Base-by-base conservation (phyloP, 2,888 invertebrate genomes). In the Ochropacha duplaris region DNA sequence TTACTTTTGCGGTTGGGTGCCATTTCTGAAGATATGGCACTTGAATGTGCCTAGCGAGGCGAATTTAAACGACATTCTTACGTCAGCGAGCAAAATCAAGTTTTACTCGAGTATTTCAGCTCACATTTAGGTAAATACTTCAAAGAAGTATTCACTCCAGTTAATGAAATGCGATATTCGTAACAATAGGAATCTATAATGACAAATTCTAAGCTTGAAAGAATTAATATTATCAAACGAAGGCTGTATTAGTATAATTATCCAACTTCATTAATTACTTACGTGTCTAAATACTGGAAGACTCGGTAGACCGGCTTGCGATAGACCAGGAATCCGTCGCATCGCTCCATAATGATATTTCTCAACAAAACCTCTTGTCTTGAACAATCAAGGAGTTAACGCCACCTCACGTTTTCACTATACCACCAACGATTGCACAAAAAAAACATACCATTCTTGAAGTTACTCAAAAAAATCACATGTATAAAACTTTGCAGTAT, bases 211-310 rank as follows among this genome's bases (percentile, higher is more conserved):
- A 9, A 28, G 9, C 28, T 8, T 28, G 28, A 9, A 28, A 24
- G 24, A 24, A 24, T n/a, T n/a, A n/a, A n/a, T n/a, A 6, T 9
- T 28, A 1, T 28, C 2, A 28, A 9, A 9, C 28, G 9, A 8
- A 28, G 28, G 28, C 0, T 28, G 28, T 28, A 28, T 31, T 12
- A 12, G 31, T 6, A 31, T 12, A 31, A 12, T 31, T 31, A 31
- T 12, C 12, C 31, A 51, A 58, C 57, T 54, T 57, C 31, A 34
- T 56, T 9, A 24, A 58, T 61, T 78, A 96, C 96, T 96, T 93
- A 96, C 96, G 96, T 96, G 93, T 96, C 96, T 87, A 96, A 94
- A 93, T 96, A 96, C 94, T 96, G 96, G 93, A 96, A 96, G 84
- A 96, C 96, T 93, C 96, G 94, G 92, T 96, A 96, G 70, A 96